Percentiles rank a stretch among this genome's conserved stretches.
These are phyloP conservation scores for Stratiolaelaps scimitus DNA, from an alignment of 1,140 invertebrate genomes.

Conservation along the genomic window DNA sequence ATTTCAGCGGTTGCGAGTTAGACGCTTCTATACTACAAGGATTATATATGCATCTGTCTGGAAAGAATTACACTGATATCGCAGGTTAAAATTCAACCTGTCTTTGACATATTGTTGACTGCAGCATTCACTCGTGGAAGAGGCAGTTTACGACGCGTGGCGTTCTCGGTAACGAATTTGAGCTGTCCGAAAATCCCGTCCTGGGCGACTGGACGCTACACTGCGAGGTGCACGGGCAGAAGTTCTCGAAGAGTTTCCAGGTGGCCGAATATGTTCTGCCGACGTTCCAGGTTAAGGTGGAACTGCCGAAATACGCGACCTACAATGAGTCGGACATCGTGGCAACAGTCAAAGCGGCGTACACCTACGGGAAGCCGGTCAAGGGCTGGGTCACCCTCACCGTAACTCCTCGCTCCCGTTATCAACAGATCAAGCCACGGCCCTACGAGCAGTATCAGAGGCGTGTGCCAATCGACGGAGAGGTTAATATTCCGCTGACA, in stretches of 20 bases:
- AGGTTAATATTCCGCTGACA: slow-evolving; percentile 36
- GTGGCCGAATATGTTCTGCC: slow-evolving; percentile 84
- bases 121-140: slow-evolving; percentile 11
- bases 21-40: too few relatives aligned
- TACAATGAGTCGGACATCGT: slow-evolving; percentile 62
- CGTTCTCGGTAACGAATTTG: slow-evolving; percentile 61
- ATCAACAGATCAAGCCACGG: slow-evolving; percentile 34
- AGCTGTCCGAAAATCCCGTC: slow-evolving; percentile 67
- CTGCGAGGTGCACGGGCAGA: slow-evolving; percentile 36
- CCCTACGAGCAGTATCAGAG: slow-evolving; percentile 37
- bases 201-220: slow-evolving; percentile 79
- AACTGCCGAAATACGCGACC: slow-evolving; percentile 62
- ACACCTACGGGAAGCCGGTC: slow-evolving; percentile 68
- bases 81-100: not conserved
- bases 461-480: slow-evolving; percentile 36
- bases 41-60: slow-evolving; percentile 23
- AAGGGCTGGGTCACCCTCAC: slow-evolving; percentile 41
- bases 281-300: slow-evolving; percentile 79
- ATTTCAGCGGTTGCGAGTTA: too few relatives aligned
- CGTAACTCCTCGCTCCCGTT: slow-evolving; percentile 36
- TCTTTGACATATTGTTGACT: not conserved
- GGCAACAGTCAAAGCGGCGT: slow-evolving; percentile 64
- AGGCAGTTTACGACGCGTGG: slow-evolving; percentile 39
- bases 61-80: not conserved
- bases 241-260: slow-evolving; percentile 51